Evolutionary conservation across 2,797 vertebrate genomes (phyloP).

Genomic region (Sarcoramphus papa): DNA sequence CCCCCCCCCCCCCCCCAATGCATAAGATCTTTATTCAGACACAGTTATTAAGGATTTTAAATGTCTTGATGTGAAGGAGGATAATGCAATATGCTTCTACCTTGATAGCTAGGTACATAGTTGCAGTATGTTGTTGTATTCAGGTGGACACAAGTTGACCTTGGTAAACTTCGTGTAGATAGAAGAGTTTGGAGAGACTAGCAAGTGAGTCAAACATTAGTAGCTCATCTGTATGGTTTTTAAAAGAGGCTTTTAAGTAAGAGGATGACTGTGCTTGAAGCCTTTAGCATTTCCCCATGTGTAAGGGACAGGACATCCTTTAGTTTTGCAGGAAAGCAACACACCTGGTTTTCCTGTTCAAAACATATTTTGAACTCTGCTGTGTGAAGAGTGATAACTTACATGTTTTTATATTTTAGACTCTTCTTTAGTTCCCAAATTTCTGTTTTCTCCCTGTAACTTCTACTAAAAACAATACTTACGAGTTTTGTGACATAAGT

Average conservation of each 20-base stretch:
- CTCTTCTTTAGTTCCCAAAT: background rate
- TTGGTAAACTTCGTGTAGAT: background rate
- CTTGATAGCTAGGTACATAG: background rate
- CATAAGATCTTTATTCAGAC: background rate
- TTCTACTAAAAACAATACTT: background rate
- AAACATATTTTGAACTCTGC: background rate
- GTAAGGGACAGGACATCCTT: background rate
- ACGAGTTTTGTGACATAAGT: fast-evolving
- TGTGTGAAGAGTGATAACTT: background rate
- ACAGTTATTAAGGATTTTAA: background rate
- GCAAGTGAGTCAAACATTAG: background rate
- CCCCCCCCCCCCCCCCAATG: no score
- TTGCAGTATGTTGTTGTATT: background rate
- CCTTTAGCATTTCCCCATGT: background rate
- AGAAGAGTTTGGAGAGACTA: background rate
- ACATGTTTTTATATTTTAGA: background rate
- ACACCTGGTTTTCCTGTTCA: background rate
- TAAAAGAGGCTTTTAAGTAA: background rate
- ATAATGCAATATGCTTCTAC: background rate
- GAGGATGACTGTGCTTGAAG: background rate
- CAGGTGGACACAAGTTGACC: background rate
- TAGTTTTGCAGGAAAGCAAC: background rate
- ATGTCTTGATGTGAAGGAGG: background rate
- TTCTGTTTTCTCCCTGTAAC: background rate
- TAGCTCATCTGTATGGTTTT: background rate